Base-by-base conservation (phyloP, 2,797 vertebrate genomes). In the Melanotaenia maccullochi region DNA sequence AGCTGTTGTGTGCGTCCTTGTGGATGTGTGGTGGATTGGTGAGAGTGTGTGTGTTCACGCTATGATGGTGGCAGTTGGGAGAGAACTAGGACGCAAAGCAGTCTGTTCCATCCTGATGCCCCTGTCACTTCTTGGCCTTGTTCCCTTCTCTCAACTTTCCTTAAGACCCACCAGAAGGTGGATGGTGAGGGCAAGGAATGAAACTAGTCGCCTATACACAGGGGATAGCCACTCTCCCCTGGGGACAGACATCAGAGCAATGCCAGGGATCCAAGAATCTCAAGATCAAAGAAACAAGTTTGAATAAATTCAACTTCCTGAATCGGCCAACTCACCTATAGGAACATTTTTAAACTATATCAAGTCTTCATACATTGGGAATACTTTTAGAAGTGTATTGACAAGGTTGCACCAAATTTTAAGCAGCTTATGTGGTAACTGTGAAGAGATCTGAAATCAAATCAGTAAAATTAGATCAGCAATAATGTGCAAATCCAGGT, bases 91-190 rank as follows among this genome's bases (percentile, higher is more conserved):
- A 86, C 83, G 80, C 84, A 78, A 71, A 78, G 65, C 49, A 49
- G 73, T 89, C 60, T 63, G 91, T 93, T 93, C 92, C 92, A 20
- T 92, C 85, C 86, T 89, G 90, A 92, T 88, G 89, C 89, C 86
- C 90, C 91, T 90, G 92, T 95, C 93, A 93, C 93, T 93, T 93
- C 81, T 73, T 87, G 86, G 88, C 79, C 92, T 86, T 94, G 93
- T 94, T 89, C 83, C 88, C 76, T 92, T 94, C 90, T 83, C 82
- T 93, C 91, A 93, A 76, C 76, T 77, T 79, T 73, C 75, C 70
- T 71, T 68, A 73, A 69, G 78, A 84, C 71, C 67, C 80, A 76
- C 76, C 36, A 20, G 73, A 76, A 83, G 64, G 76, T 71, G 68
- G 64, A 69, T 60, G 72, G 35, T 44, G 71, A 64, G 14, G 55